A percentile compares a stretch with the other conserved stretches of the same genome.
phyloP scores from a whole-genome alignment of 2,888 invertebrate species.

The Linnaemya tessellans region DNA sequence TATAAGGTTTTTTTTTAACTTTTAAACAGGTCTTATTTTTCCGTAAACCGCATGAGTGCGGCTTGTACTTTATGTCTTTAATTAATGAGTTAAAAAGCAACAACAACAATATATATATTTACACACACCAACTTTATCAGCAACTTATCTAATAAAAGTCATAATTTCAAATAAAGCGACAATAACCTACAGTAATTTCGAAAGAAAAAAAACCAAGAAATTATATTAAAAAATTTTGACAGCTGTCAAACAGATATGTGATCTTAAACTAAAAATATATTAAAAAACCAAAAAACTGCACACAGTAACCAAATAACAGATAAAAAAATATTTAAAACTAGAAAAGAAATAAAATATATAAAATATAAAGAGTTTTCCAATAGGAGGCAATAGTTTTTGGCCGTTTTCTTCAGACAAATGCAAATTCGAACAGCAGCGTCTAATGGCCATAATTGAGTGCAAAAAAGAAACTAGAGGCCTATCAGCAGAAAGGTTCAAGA shows the following conservation, averaged over 20 bases:
- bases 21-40: slow-evolving; percentile 13
- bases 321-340: slow-evolving; percentile 32
- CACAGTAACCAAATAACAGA: slow-evolving; percentile 45
- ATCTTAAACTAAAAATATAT: slow-evolving; percentile 30
- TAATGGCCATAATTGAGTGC: neutral
- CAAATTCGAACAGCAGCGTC: neutral
- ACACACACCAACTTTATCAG: slow-evolving; percentile 20
- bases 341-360: slow-evolving; percentile 31
- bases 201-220: neutral
- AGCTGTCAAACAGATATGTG: slow-evolving; percentile 70
- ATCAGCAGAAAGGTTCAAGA: too few relatives aligned
- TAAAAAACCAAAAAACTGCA: slow-evolving; percentile 36
- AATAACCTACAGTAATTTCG: slow-evolving; percentile 32
- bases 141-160: slow-evolving; percentile 41
- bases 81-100: slow-evolving; percentile 39
- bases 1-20: neutral
- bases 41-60: slow-evolving; percentile 9
- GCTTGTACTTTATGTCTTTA: slow-evolving; percentile 30
- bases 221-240: slow-evolving; percentile 54
- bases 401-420: neutral
- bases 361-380: neutral
- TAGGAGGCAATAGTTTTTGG: neutral
- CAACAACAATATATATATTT: neutral
- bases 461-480: too few relatives aligned
- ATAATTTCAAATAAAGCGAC: slow-evolving; percentile 60